Percentiles rank a stretch among this genome's conserved stretches.
phyloP scores from a whole-genome alignment of 2,888 invertebrate genomes.

The Dione juno region DNA sequence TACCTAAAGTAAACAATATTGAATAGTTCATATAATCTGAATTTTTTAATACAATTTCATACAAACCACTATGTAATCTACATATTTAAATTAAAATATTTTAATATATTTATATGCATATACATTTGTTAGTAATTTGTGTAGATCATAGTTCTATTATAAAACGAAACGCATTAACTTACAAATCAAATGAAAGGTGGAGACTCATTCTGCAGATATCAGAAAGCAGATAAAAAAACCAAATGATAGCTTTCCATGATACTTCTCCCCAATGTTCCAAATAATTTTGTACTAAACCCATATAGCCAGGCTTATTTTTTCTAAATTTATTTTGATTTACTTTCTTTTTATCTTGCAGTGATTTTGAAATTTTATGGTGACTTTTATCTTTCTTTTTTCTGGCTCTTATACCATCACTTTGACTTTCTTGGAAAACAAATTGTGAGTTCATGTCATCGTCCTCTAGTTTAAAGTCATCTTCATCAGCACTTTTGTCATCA shows the following conservation, averaged over 20 bases:
- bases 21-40: no score
- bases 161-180: conserved; percentile 67
- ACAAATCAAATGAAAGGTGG: conserved; percentile 88
- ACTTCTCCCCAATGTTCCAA: conserved; percentile 83
- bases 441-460: conserved; percentile 67
- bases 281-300: conserved; percentile 73
- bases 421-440: conserved; percentile 69
- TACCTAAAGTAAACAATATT: no score
- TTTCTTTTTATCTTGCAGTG: conserved; percentile 77
- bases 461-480: conserved; percentile 64
- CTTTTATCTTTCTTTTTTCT: conserved; percentile 80
- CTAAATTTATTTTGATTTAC: conserved; percentile 68
- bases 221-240: conserved; percentile 91
- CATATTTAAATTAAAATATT: no score
- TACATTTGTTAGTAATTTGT: no score
- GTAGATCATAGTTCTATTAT: neutral
- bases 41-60: no score
- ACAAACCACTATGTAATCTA: no score
- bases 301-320: conserved; percentile 73
- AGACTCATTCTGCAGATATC: conserved; percentile 92
- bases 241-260: conserved; percentile 86
- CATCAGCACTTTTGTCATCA: conserved; percentile 58
- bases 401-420: conserved; percentile 61
- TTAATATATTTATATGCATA: no score
- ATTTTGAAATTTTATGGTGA: conserved; percentile 67